These are phyloP conservation scores for Alfaro cultratus DNA, from an alignment of 2,797 vertebrate genomes.

Conservation along the genomic window DNA sequence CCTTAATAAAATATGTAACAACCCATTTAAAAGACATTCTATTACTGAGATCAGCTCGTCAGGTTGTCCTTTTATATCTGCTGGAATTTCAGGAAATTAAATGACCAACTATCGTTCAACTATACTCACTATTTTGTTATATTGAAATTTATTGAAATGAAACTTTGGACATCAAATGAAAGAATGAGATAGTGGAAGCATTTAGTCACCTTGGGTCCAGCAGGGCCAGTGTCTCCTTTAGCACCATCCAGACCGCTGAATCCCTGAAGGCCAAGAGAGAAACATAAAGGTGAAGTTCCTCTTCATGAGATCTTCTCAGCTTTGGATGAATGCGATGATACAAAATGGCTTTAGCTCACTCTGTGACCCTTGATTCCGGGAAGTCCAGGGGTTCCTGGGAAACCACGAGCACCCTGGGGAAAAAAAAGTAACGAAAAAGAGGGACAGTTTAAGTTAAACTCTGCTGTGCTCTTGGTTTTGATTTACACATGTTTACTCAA, in stretches of 20 bases:
- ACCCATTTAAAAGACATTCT: not conserved
- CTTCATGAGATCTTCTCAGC: not conserved
- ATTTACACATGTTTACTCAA: not conserved
- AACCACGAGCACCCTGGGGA: slow-evolving; percentile 92
- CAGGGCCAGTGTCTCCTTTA: slow-evolving; percentile 93
- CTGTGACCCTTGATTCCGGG: slow-evolving; percentile 99
- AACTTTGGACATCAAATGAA: not conserved
- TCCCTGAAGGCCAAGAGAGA: slow-evolving; percentile 78
- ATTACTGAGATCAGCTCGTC: not conserved
- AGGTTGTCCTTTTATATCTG: not conserved
- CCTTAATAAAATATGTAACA: not conserved
- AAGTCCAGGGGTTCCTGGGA: slow-evolving; percentile 97
- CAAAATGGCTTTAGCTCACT: slow-evolving; percentile 81
- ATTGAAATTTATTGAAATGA: not conserved
- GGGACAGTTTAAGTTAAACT: not conserved
- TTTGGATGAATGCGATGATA: not conserved
- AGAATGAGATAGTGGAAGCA: not conserved
- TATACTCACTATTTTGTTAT: not conserved
- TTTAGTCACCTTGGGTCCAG: slow-evolving; percentile 91
- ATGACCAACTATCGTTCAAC: not conserved
- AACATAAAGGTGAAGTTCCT: not conserved
- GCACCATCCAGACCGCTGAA: slow-evolving; percentile 98
- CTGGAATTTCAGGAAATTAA: not conserved
- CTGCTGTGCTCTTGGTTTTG: not conserved
- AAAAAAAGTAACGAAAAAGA: not conserved